Evolutionary conservation across 2,113 vertebrate genomes (phyloP).

Genomic region (Phoenicopterus ruber): DNA sequence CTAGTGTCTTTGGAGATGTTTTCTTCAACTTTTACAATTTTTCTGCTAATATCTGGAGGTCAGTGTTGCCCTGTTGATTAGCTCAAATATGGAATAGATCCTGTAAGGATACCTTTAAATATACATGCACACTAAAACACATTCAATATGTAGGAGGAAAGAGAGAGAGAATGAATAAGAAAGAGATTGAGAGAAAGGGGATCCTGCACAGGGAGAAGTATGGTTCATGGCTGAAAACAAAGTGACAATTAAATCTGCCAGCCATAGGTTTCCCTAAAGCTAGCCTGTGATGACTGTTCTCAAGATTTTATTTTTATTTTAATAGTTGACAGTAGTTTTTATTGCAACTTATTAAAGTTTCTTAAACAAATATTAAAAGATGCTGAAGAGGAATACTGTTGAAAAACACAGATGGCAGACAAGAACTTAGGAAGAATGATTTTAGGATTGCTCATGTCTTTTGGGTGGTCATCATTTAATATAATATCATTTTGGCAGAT

Average conservation of each 20-base stretch:
- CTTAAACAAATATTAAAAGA: background rate
- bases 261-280: background rate
- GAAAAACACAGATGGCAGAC: background rate
- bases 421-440: background rate
- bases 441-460: background rate
- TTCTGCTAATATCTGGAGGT: background rate
- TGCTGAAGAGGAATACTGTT: background rate
- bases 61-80: background rate
- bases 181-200: background rate
- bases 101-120: background rate
- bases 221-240: background rate
- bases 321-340: background rate
- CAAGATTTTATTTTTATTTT: background rate
- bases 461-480: background rate
- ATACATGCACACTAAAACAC: background rate
- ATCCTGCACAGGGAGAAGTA: background rate
- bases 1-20: background rate
- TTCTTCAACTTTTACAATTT: background rate
- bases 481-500: background rate
- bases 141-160: background rate
- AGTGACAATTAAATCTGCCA: background rate
- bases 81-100: background rate
- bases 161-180: background rate
- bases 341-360: background rate
- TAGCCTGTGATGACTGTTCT: background rate